Percentiles rank a stretch among this genome's conserved stretches.
These are phyloP conservation scores for Hybos culiciformis DNA, from an alignment of 2,888 invertebrate genomes.

Conservation along the genomic window DNA sequence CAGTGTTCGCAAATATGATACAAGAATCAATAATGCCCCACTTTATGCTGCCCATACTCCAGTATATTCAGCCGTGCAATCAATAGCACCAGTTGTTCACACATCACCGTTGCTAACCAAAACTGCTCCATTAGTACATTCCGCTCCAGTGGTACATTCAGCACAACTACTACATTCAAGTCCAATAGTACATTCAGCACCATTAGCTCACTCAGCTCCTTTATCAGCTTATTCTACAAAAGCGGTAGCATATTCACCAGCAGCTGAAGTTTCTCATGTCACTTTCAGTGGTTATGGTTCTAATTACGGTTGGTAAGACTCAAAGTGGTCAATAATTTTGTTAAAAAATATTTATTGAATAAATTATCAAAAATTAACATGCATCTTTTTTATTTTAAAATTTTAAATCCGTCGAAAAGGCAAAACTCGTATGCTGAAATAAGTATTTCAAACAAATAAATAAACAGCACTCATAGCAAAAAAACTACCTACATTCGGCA, in stretches of 20 bases:
- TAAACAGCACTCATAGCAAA: too few relatives aligned
- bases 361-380: too few relatives aligned
- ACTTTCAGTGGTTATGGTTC: slow-evolving; percentile 49
- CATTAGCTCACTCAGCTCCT: slow-evolving; percentile 19
- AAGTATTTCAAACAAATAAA: too few relatives aligned
- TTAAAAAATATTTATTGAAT: too few relatives aligned
- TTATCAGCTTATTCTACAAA: slow-evolving; percentile 10
- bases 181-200: slow-evolving; percentile 11
- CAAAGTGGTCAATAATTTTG: too few relatives aligned
- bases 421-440: too few relatives aligned
- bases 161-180: slow-evolving; percentile 14
- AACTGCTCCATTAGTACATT: slow-evolving; percentile 18
- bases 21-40: slow-evolving; percentile 40
- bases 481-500: too few relatives aligned
- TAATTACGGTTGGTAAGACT: slow-evolving; percentile 49
- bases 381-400: too few relatives aligned
- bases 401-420: too few relatives aligned
- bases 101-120: slow-evolving; percentile 13
- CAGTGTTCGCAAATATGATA: slow-evolving; percentile 45
- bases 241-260: slow-evolving; percentile 38
- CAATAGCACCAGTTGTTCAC: slow-evolving; percentile 11
- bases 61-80: slow-evolving; percentile 12
- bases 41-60: slow-evolving; percentile 30
- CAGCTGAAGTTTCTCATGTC: slow-evolving; percentile 49
- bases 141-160: too few relatives aligned